These are phyloP conservation scores for Thaumatotibia leucotreta DNA, from an alignment of 1,140 invertebrate genomes.

Conservation along the genomic window DNA sequence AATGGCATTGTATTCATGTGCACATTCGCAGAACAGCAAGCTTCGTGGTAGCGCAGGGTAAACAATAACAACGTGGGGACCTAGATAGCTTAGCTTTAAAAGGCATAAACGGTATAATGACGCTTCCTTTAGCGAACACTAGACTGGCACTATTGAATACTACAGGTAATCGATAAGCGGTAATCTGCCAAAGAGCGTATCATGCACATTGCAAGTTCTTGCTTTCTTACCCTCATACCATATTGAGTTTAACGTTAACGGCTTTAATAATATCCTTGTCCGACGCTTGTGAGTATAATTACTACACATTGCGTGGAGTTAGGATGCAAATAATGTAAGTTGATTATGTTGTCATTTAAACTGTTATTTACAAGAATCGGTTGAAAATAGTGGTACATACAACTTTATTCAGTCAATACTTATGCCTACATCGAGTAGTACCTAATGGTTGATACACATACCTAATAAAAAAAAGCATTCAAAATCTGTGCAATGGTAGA, in stretches of 20 bases:
- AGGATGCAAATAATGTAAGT: too few relatives aligned
- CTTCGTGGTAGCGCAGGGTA: conserved; percentile 22
- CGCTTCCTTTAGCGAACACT: not conserved
- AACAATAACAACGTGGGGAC: conserved; percentile 14
- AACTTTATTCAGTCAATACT: too few relatives aligned
- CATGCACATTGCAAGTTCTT: not conserved
- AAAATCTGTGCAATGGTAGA: too few relatives aligned
- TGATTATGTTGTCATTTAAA: too few relatives aligned
- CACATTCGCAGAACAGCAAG: conserved; percentile 37
- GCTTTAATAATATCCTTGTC: too few relatives aligned
- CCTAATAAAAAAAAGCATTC: too few relatives aligned
- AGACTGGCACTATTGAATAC: conserved; percentile 9
- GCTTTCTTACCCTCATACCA: not conserved
- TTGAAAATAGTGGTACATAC: too few relatives aligned
- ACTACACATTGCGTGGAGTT: too few relatives aligned
- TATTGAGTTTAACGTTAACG: not conserved
- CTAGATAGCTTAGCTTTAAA: conserved; percentile 28
- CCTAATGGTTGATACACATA: too few relatives aligned
- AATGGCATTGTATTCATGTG: conserved; percentile 32
- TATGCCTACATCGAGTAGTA: too few relatives aligned
- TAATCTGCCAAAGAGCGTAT: not conserved
- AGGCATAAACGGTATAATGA: conserved; percentile 13
- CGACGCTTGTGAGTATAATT: too few relatives aligned
- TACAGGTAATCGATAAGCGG: not conserved
- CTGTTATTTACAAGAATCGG: too few relatives aligned